phyloP scores from a whole-genome alignment of 2,113 vertebrate genomes.

The Athene cunicularia region DNA sequence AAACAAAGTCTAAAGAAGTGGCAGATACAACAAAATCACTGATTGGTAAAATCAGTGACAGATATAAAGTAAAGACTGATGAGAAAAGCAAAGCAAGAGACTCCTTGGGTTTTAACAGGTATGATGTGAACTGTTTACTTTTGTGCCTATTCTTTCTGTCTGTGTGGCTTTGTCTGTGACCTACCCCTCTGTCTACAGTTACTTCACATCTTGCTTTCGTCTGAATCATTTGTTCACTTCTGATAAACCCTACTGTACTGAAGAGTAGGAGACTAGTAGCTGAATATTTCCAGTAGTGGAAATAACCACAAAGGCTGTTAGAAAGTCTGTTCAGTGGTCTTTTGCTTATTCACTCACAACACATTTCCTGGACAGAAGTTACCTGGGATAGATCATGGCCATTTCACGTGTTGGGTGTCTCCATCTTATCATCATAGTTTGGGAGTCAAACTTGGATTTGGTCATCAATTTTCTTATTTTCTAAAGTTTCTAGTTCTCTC shows the following conservation, averaged over 20 bases:
- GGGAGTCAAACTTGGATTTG: not conserved
- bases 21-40: slow-evolving; percentile 69
- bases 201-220: not conserved
- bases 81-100: slow-evolving; percentile 44
- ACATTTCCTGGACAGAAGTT: not conserved
- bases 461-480: not conserved
- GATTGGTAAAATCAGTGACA: slow-evolving; percentile 75
- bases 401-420: not conserved
- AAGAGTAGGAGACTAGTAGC: not conserved
- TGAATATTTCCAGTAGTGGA: not conserved
- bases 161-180: not conserved
- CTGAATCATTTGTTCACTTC: not conserved
- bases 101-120: slow-evolving; percentile 56
- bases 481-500: not conserved
- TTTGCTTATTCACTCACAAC: not conserved
- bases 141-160: not conserved
- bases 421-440: not conserved
- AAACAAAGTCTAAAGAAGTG: slow-evolving; percentile 67
- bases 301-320: not conserved
- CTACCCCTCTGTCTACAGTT: not conserved
- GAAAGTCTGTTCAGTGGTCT: not conserved
- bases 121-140: not conserved
- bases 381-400: too few species aligned
- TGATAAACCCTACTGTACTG: not conserved
- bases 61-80: slow-evolving; percentile 53